Evolutionary conservation across 1,140 invertebrate genomes (phyloP), one percentile per base, ranked within the genome.

Genomic region (Bombus huntii): DNA sequence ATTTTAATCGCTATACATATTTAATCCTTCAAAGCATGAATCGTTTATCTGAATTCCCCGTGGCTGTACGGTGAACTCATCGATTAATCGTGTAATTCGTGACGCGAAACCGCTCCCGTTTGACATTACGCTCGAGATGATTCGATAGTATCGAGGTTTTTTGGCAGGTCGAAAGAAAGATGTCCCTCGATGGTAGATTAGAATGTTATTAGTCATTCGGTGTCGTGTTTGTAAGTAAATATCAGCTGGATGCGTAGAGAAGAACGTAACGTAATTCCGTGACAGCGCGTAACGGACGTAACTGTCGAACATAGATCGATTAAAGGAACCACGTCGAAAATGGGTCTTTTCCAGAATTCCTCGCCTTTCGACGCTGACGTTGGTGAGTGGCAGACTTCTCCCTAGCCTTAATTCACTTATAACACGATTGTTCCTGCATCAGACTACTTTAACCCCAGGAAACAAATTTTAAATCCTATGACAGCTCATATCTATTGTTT

Each of bases 341-440:
- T 97, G 97, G 96, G 96, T 39, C 95, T 97, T 87, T 97, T 97
- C 94, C 95, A 96, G 66, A 96, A 95, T 91, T 96, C 96, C 72
- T 96, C 97, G 90, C 96, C 97, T 82, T 97, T 97, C 92, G 97
- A 97, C 93, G 95, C 95, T 93, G 97, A 97, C 94, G 97, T 98
- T 90, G 97, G 97, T 97, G 96, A 96, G 94, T 89, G 66, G 31
- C 44, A 83, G n/a, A 71, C 44, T 75, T 70, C 71, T 44, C 66
- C 72, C 34, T 87, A 85, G 77, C 78, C 65, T 87, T 85, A 87
- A 87, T 85, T 87, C 83, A 47, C 13, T 87, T 75, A 81, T 12
- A 62, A 72, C 25, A 68, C 25, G 34, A 62, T 71, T 12, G 22
- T 65, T 62, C 22, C 34, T 28, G 13, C 18, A 42, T 39, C 31